Percentiles rank a stretch among this genome's conserved stretches.
Conservation (phyloP, 2,888 invertebrate genomes). For the Limnephilus lunatus region DNA sequence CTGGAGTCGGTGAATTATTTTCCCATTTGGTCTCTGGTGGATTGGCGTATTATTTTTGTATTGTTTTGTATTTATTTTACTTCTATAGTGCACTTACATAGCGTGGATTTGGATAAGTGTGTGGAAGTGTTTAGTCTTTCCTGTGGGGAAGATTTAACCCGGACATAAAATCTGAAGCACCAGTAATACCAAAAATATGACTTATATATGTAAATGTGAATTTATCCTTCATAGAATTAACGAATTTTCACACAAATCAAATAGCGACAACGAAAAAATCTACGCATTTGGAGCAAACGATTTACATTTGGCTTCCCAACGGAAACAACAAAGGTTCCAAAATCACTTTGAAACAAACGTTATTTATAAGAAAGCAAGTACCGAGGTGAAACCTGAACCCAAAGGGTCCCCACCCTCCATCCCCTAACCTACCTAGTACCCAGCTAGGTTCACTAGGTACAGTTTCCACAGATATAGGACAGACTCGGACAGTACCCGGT, state of each 20-base stretch:
- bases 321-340: not conserved
- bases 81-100: no score
- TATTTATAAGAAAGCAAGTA: not conserved
- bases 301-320: not conserved
- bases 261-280: not conserved
- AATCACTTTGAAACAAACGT: not conserved
- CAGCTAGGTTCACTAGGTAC: not conserved
- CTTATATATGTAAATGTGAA: no score
- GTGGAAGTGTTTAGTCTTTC: no score
- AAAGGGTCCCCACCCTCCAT: not conserved
- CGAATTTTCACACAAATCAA: not conserved
- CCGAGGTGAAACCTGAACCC: not conserved
- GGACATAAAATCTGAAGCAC: no score
- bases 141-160: no score
- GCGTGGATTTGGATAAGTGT: no score
- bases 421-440: not conserved
- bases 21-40: no score
- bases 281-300: not conserved
- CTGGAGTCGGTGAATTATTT: no score
- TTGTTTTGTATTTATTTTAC: no score
- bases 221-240: no score
- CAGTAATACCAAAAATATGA: no score
- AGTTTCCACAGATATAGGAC: not conserved
- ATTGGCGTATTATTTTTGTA: no score
- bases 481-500: not conserved